These are phyloP conservation scores for Drosophila quinaria DNA, from an alignment of 2,888 invertebrate genomes.

Conservation along the genomic window DNA sequence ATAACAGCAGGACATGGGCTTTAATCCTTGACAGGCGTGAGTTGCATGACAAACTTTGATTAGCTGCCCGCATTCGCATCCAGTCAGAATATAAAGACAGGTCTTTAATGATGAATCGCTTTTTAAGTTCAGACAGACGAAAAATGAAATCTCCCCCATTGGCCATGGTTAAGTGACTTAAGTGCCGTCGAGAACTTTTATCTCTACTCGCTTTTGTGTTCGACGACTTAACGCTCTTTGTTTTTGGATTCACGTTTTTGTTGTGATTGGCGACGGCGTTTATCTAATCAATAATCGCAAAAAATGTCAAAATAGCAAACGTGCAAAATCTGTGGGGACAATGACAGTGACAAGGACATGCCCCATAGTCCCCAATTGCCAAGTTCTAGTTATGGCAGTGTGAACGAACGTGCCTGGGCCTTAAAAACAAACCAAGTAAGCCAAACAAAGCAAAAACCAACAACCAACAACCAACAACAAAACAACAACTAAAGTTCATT, in stretches of 20 bases:
- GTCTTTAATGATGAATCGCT: conserved; percentile 56
- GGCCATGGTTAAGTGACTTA: conserved; percentile 76
- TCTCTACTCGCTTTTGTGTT: conserved; percentile 17
- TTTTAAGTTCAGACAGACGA: conserved; percentile 43
- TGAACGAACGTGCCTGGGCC: conserved; percentile 61
- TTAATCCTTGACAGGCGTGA: conserved; percentile 40
- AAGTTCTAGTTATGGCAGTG: conserved; percentile 33
- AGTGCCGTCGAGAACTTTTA: conserved; percentile 61
- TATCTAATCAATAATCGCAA: conserved; percentile 78
- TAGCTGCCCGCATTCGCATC: conserved; percentile 7
- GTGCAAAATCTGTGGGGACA: conserved; percentile 76
- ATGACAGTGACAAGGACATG: conserved; percentile 48
- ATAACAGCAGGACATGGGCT: conserved; percentile 32
- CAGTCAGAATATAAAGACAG: conserved; percentile 18
- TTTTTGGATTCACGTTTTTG: conserved; percentile 39
- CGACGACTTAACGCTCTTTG: conserved; percentile 44
- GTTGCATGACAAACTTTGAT: conserved; percentile 54
- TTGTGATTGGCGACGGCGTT: conserved; percentile 44
- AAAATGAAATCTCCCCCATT: conserved; percentile 42
- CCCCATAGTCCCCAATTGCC: conserved; percentile 18
- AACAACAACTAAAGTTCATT: conserved; percentile 44
- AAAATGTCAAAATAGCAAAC: conserved; percentile 78
- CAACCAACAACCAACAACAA: conserved; percentile 28
- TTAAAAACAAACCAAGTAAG: conserved; percentile 45
- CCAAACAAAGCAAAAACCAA: conserved; percentile 28